Evolutionary conservation across 2,113 vertebrate species (phyloP).

Genomic region (Verasper variegatus): DNA sequence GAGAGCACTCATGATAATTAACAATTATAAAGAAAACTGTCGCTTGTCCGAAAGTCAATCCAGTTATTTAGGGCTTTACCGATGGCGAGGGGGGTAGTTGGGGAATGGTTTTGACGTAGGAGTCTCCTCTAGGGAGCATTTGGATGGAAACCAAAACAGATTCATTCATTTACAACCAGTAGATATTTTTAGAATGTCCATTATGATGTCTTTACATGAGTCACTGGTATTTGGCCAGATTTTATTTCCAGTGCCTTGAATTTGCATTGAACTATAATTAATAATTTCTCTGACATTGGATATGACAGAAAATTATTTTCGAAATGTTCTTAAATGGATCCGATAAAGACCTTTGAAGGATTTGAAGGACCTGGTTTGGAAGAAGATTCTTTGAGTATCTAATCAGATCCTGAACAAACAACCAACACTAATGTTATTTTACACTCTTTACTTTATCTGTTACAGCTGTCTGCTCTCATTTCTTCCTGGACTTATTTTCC

Average conservation of each 20-base stretch:
- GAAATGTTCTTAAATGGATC: no score
- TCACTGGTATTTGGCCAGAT: slow-evolving; percentile 13
- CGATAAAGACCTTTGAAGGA: no score
- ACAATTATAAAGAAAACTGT: slow-evolving; percentile 77
- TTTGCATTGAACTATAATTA: neutral
- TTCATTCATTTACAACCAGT: slow-evolving; percentile 34
- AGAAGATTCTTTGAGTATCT: neutral
- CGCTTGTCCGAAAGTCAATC: slow-evolving; percentile 74
- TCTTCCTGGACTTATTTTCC: slow-evolving; percentile 22
- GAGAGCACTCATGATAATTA: slow-evolving; percentile 83
- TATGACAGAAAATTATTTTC: neutral
- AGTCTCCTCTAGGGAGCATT: slow-evolving; percentile 27
- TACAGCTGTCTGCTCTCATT: slow-evolving; percentile 20
- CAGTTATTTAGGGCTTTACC: slow-evolving; percentile 67
- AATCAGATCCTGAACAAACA: neutral
- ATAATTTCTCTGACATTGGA: neutral
- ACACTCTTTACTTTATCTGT: slow-evolving; percentile 20
- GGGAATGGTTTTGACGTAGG: slow-evolving; percentile 37
- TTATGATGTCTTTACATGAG: slow-evolving; percentile 18
- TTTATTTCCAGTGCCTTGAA: neutral
- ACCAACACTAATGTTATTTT: neutral
- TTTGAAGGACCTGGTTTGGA: no score
- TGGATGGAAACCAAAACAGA: slow-evolving; percentile 58
- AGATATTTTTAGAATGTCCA: slow-evolving; percentile 55
- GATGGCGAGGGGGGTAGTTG: slow-evolving; percentile 13